These are phyloP conservation scores for Gopherus flavomarginatus DNA, from an alignment of 2,113 vertebrate species.

Conservation along the genomic window DNA sequence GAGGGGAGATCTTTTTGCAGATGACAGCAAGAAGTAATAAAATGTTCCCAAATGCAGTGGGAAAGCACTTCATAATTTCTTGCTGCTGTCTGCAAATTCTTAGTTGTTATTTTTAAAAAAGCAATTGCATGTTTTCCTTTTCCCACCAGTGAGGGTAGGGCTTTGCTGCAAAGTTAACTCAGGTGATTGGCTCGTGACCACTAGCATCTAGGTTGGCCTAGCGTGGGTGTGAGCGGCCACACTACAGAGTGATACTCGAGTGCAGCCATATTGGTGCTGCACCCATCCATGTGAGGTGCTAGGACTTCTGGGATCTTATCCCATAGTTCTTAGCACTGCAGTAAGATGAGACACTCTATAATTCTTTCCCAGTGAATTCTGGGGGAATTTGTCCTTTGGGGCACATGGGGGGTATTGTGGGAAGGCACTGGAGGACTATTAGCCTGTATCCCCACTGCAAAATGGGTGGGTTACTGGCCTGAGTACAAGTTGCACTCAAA, in stretches of 20 bases:
- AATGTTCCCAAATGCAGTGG: not conserved
- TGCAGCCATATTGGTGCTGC: not conserved
- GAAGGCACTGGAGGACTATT: not conserved
- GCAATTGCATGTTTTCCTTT: not conserved
- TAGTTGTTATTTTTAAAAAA: not conserved
- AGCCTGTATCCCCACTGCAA: not conserved
- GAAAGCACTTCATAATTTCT: not conserved
- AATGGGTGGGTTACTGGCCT: not conserved
- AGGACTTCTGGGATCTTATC: not conserved
- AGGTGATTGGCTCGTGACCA: not conserved
- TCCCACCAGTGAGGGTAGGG: not conserved
- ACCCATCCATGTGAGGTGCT: not conserved
- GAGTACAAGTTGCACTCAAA: not conserved
- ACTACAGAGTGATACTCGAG: not conserved
- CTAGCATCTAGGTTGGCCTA: not conserved
- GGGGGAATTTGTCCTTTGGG: not conserved
- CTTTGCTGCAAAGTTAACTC: not conserved
- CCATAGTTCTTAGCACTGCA: not conserved
- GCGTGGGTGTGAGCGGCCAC: not conserved
- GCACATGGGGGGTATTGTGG: not conserved
- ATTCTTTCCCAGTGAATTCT: not conserved
- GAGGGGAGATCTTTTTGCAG: not conserved
- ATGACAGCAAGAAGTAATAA: not conserved
- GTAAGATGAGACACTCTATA: not conserved
- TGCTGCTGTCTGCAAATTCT: not conserved